Percentiles rank a stretch among this genome's conserved stretches.
Conservation (phyloP, 2,888 invertebrate species). For the Dorcus parallelipipedus region DNA sequence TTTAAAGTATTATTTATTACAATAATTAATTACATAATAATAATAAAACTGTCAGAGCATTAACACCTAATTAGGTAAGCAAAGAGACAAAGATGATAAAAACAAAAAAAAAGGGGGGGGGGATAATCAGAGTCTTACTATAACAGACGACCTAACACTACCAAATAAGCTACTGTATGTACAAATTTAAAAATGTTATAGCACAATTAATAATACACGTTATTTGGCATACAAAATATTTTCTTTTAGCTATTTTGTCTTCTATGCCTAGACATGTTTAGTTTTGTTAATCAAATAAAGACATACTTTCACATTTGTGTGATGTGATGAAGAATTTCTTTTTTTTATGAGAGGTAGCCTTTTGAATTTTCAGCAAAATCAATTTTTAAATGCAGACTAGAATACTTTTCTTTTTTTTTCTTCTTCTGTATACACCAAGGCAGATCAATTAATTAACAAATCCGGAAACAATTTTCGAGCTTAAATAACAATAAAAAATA, state of each 20-base stretch:
- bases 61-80: slow-evolving; percentile 10
- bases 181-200: slow-evolving; percentile 38
- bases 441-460: too few species aligned
- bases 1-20: slow-evolving; percentile 15
- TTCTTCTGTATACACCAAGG: neutral
- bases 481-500: too few species aligned
- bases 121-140: slow-evolving; percentile 7
- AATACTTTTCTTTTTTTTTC: neutral
- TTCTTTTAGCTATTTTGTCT: slow-evolving; percentile 32
- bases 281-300: neutral
- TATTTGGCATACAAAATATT: slow-evolving; percentile 46
- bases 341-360: too few species aligned
- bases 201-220: slow-evolving; percentile 36
- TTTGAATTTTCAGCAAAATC: too few species aligned
- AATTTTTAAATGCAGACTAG: too few species aligned
- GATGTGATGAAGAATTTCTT: too few species aligned
- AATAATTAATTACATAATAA: slow-evolving; percentile 16
- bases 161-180: slow-evolving; percentile 28
- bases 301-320: neutral
- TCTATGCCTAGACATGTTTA: slow-evolving; percentile 4
- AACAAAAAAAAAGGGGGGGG: slow-evolving; percentile 6
- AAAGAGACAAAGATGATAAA: slow-evolving; percentile 13
- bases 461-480: too few species aligned
- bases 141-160: slow-evolving; percentile 19
- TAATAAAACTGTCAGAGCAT: slow-evolving; percentile 11